Percentiles rank a stretch among this genome's conserved stretches.
Evolutionary conservation across 2,113 vertebrate genomes (phyloP).

Genomic region (Dasyornis broadbenti): DNA sequence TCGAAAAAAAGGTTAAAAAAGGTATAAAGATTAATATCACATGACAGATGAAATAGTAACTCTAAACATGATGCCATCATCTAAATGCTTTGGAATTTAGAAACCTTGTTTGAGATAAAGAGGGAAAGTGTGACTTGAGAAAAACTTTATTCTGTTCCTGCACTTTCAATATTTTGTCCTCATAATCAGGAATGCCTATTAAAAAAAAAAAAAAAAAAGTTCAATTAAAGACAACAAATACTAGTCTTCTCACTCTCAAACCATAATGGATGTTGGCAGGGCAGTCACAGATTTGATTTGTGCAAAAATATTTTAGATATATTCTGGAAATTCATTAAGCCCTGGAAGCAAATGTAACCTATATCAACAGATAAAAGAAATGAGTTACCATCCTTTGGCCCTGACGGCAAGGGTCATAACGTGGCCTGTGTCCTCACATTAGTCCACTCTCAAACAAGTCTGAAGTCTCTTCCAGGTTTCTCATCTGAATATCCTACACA

Average conservation of each 20-base stretch:
- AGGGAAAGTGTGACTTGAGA: fast-evolving
- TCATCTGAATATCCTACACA: not conserved
- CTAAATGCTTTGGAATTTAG: not conserved
- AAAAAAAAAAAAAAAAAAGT: too few relatives aligned
- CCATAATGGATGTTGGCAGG: not conserved
- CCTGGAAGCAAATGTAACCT: not conserved
- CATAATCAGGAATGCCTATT: not conserved
- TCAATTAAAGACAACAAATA: not conserved
- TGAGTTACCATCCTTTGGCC: not conserved
- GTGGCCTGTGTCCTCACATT: fast-evolving
- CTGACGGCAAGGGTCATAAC: not conserved
- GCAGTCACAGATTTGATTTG: fast-evolving
- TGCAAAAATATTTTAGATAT: not conserved
- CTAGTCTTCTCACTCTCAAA: not conserved
- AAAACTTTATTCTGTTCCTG: not conserved
- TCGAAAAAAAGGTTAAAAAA: not conserved
- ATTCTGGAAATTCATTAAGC: not conserved
- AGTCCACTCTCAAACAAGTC: not conserved
- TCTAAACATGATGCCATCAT: not conserved
- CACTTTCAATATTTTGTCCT: not conserved
- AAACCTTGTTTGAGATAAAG: not conserved
- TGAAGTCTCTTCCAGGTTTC: not conserved
- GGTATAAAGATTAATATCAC: not conserved
- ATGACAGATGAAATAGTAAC: not conserved
- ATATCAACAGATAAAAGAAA: not conserved